phyloP scores from a whole-genome alignment of 1,140 invertebrate species.

The Pseudomyrmex flavicornis region DNA sequence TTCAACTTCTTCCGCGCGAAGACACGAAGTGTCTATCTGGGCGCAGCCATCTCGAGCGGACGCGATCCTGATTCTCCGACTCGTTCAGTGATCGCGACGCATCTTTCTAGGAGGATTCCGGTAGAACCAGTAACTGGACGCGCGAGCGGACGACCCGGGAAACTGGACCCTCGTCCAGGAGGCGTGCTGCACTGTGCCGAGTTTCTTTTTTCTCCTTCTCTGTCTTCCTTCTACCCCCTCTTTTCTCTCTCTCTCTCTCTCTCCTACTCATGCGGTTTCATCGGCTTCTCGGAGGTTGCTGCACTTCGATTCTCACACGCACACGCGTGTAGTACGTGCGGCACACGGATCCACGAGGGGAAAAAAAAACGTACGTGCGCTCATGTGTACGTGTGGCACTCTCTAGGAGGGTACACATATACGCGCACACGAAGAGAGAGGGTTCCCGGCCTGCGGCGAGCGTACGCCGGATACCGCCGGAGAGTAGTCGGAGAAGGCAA shows the following conservation, averaged over 20 bases:
- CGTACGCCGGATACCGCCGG: conserved; percentile 72
- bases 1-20: conserved; percentile 41
- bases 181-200: conserved; percentile 47
- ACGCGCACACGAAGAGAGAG: conserved; percentile 55
- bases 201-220: conserved; percentile 51
- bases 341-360: too few species aligned
- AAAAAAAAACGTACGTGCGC: conserved; percentile 53
- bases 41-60: conserved; percentile 30
- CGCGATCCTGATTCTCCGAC: conserved; percentile 64
- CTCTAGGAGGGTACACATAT: conserved; percentile 60
- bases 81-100: conserved; percentile 55
- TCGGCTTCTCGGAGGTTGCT: conserved; percentile 73
- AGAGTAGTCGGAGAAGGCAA: conserved; percentile 70
- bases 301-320: conserved; percentile 73
- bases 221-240: neutral
- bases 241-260: neutral
- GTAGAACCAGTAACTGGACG: conserved; percentile 74
- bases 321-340: neutral
- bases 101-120: conserved; percentile 73
- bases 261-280: conserved; percentile 17
- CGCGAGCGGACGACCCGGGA: conserved; percentile 70
- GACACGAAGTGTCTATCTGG: conserved; percentile 36
- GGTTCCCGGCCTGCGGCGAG: conserved; percentile 76
- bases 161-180: conserved; percentile 72
- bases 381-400: neutral